A percentile compares a stretch with the other conserved stretches of the same genome.
Conservation (phyloP, 1,140 invertebrate species). For the Sinella curviseta region DNA sequence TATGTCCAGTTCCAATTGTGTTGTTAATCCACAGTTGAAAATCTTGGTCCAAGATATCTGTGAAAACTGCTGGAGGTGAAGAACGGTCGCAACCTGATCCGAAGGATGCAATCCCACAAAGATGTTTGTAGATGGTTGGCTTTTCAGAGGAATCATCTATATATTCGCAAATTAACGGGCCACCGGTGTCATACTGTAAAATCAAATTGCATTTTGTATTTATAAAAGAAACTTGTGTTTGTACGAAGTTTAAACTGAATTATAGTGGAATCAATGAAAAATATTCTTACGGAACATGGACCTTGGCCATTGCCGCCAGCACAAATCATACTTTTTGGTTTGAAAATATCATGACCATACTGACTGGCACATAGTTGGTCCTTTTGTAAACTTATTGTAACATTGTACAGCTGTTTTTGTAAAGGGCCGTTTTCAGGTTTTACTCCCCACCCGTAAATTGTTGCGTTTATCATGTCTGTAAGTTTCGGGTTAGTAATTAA, state of each 20-base stretch:
- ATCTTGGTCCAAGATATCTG: not conserved
- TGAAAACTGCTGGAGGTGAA: not conserved
- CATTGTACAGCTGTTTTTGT: not conserved
- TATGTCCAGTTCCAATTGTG: too few species aligned
- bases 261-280: not conserved
- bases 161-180: not conserved
- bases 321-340: not conserved
- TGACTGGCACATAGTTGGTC: not conserved
- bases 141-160: too few species aligned
- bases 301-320: not conserved
- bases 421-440: not conserved
- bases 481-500: too few species aligned
- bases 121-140: not conserved
- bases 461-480: not conserved
- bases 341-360: not conserved
- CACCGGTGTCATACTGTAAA: slow-evolving; percentile 13
- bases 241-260: not conserved
- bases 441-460: not conserved
- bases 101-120: slow-evolving; percentile 7
- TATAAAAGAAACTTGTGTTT: too few species aligned
- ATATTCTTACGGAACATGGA: not conserved
- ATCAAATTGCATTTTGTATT: not conserved
- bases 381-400: not conserved
- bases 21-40: not conserved
- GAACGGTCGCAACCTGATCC: too few species aligned